Base-by-base conservation (phyloP, 2,888 invertebrate species). In the Thereva unica region DNA sequence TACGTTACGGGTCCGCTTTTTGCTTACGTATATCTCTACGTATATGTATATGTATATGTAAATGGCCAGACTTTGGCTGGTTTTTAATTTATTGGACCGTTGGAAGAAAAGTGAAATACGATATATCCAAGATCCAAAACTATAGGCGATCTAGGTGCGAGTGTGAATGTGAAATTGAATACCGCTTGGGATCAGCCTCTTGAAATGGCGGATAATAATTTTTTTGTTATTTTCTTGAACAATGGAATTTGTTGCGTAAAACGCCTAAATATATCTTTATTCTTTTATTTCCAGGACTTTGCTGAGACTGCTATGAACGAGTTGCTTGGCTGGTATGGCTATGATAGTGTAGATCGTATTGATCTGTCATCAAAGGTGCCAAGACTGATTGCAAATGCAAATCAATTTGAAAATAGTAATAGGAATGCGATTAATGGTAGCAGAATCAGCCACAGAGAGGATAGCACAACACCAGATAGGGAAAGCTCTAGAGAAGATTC, bases 221-320 rank as follows among this genome's bases (percentile, higher is more conserved):
- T 50, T 10, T 34, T 23, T n/a, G n/a, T n/a, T n/a, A n/a, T n/a
- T 50, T 50, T 50, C 1, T 23, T 23, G 2, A 23, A 23, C 4
- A 34, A 35, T 50, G 34, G 6, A 23, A 50, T 50, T 12, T 50
- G 23, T 23, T 23, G 23, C 35, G 50, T 50, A 50, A 50, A 5
- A 50, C 35, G 23, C 35, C 5, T 34, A 50, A 50, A 12, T 9
- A 42, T 47, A 49, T 49, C 69, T 70, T 65, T 42, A n/a, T 12
- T 65, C 64, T 66, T 66, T 67, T 70, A 50, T 23, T 84, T 84
- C 4, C 83, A 95, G 95, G 92, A 93, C 79, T 95, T 91, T 81
- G 94, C 94, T 4, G 93, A 93, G 79, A 92, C 90, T 56, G 93
- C 94, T 1, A 95, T 95, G 93, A 94, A 93, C 77, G 94, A 95